Base-by-base conservation (phyloP, 2,797 vertebrate species). In the Myotis findleyi region DNA sequence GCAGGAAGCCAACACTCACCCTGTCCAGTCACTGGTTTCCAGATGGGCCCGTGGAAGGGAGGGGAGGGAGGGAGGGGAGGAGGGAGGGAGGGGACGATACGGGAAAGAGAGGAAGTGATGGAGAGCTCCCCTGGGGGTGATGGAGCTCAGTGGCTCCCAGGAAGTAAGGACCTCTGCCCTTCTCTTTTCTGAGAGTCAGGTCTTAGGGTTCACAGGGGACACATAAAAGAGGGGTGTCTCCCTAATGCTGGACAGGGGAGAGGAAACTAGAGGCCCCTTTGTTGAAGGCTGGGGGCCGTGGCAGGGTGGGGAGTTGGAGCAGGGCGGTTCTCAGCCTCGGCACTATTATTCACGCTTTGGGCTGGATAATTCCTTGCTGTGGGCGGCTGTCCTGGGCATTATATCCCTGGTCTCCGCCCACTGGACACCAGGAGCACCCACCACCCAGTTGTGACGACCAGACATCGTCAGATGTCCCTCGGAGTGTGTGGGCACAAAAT, bases 401-500 rank as follows among this genome's bases (percentile, higher is more conserved):
- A 14, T 3, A 21, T n/a, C 62, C 14, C 7, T 17, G 49, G 27
- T 12, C 68, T 47, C 68, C 25, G 18, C 36, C 13, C 27, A 11
- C 36, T 38, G 66, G 62, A 17, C 27, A 62, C 53, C 23, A 30
- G 27, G 4, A 38, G 36, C 33, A 13, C 25, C 17, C 36, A 11
- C 44, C 12, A 5, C n/a, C n/a, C 18, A 47, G 51, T 12, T n/a
- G 18, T 9, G 51, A 68, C 13, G 66, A 47, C 41, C 55, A 16
- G 79, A 21, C 13, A 0, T 13, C 49, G 57, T 66, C 85, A 59
- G 20, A 41, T 5, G 27, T 27, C 71, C 10, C 44, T 36, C 27
- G 23, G 6, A 6, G 21, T 11, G 14, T 10, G 3, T 2, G n/a
- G 1, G 6, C 0, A 14, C 44, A 17, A 5, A 55, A 18, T 17